A percentile compares a stretch with the other conserved stretches of the same genome.
phyloP scores from a whole-genome alignment of 2,113 vertebrate genomes.

The Neodon shergylaensis region DNA sequence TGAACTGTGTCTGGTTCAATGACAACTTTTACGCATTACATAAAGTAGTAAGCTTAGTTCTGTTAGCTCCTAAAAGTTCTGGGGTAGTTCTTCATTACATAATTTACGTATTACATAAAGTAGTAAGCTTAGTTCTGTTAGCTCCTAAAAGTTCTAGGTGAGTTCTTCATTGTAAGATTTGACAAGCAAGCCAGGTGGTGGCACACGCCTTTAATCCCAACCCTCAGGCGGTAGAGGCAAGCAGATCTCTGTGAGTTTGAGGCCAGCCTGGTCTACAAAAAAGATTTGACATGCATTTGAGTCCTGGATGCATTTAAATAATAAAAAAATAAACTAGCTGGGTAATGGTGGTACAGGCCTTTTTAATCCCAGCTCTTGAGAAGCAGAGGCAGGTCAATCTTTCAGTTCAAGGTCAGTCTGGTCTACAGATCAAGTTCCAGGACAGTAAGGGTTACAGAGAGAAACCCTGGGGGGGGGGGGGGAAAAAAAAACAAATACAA shows the following conservation, averaged over 20 bases:
- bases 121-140: background rate
- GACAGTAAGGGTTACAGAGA: background rate
- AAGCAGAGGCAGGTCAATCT: background rate
- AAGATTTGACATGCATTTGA: conserved; percentile 23
- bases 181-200: background rate
- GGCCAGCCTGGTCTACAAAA: no score
- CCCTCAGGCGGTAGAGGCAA: no score
- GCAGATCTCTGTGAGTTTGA: no score
- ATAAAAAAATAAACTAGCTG: background rate
- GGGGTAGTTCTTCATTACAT: background rate
- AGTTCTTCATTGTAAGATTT: background rate
- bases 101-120: no score
- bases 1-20: background rate
- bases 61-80: background rate
- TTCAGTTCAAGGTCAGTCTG: background rate
- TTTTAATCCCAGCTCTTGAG: background rate
- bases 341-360: background rate
- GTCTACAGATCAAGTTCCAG: background rate
- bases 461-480: background rate
- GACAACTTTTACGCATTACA: background rate
- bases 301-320: background rate
- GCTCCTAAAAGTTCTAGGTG: background rate
- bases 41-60: background rate
- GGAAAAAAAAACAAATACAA: background rate
- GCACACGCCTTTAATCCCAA: no score